These are phyloP conservation scores for Gymnocypris eckloni DNA, from an alignment of 2,797 vertebrate genomes.

Conservation along the genomic window DNA sequence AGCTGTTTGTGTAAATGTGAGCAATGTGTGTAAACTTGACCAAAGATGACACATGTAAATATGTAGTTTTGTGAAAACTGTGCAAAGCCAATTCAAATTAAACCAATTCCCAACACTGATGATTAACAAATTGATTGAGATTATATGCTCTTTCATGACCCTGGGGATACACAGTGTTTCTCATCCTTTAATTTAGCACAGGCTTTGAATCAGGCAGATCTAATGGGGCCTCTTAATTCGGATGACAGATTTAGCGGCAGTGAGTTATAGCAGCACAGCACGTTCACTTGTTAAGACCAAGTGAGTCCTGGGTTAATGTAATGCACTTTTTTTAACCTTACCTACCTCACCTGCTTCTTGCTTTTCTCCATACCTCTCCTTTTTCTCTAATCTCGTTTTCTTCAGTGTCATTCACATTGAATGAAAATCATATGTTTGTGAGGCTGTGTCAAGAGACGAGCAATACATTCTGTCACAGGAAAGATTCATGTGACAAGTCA, in stretches of 20 bases:
- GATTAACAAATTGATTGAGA: slow-evolving; percentile 82
- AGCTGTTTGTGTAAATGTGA: neutral
- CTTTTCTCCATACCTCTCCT: slow-evolving; percentile 3
- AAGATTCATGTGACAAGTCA: neutral
- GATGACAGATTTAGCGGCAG: slow-evolving; percentile 79
- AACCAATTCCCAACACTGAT: slow-evolving; percentile 58
- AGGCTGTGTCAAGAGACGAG: neutral
- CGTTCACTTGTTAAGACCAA: slow-evolving; percentile 72
- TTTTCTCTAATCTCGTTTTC: slow-evolving; percentile 18
- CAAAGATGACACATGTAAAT: slow-evolving; percentile 28
- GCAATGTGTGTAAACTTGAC: neutral
- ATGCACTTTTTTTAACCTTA: slow-evolving; percentile 56
- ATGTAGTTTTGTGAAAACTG: slow-evolving; percentile 22
- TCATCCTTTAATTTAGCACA: slow-evolving; percentile 71
- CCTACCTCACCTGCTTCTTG: neutral
- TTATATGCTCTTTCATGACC: slow-evolving; percentile 69
- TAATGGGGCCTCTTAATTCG: slow-evolving; percentile 83
- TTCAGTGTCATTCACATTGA: slow-evolving; percentile 15
- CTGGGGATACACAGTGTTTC: slow-evolving; percentile 73
- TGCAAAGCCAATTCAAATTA: slow-evolving; percentile 54
- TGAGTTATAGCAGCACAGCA: slow-evolving; percentile 76
- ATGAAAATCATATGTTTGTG: neutral
- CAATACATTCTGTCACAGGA: neutral
- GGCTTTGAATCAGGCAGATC: slow-evolving; percentile 75
- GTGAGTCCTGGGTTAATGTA: slow-evolving; percentile 72